Evolutionary conservation across 2,113 vertebrate genomes (phyloP).

Genomic region (Larimichthys crocea): DNA sequence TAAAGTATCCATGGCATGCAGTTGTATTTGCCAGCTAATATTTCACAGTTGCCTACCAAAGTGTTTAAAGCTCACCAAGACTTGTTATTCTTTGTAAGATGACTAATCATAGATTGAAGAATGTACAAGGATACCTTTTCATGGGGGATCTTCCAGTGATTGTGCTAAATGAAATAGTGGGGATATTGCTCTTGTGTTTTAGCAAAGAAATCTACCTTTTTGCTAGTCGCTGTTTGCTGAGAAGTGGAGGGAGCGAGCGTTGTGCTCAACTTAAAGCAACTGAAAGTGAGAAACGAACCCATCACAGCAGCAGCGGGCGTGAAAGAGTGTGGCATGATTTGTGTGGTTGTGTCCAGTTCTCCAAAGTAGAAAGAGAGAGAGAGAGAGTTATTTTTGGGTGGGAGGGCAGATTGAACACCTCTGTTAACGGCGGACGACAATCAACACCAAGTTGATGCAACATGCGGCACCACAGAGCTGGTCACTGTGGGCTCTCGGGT

Average conservation of each 20-base stretch:
- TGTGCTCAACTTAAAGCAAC: constrained; percentile 47
- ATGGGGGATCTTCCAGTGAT: constrained; percentile 67
- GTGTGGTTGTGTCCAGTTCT: constrained; percentile 70
- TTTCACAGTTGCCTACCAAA: constrained; percentile 85
- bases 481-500: constrained; percentile 70
- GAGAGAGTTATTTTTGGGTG: constrained; percentile 31
- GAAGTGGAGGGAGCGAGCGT: constrained; percentile 23
- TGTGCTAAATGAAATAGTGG: constrained; percentile 65
- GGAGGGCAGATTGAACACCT: constrained; percentile 43
- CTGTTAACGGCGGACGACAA: constrained; percentile 18
- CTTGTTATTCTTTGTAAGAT: constrained; percentile 74
- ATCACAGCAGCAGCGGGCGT: constrained; percentile 25
- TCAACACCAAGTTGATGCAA: constrained; percentile 52
- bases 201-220: constrained; percentile 57
- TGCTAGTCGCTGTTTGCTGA: constrained; percentile 55
- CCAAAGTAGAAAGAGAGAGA: constrained; percentile 42
- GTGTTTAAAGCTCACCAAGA: constrained; percentile 76
- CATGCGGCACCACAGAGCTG: constrained; percentile 74
- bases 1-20: constrained; percentile 70
- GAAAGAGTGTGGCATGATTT: constrained; percentile 65
- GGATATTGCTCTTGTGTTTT: constrained; percentile 57
- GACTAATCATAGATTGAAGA: constrained; percentile 76
- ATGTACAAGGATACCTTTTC: constrained; percentile 73
- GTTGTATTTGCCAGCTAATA: constrained; percentile 76
- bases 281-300: constrained; percentile 34